These are phyloP conservation scores for Turritopsis rubra DNA, from an alignment of 30 jellyfish, hydroid and myxozoan genomes.

Conservation along the genomic window DNA sequence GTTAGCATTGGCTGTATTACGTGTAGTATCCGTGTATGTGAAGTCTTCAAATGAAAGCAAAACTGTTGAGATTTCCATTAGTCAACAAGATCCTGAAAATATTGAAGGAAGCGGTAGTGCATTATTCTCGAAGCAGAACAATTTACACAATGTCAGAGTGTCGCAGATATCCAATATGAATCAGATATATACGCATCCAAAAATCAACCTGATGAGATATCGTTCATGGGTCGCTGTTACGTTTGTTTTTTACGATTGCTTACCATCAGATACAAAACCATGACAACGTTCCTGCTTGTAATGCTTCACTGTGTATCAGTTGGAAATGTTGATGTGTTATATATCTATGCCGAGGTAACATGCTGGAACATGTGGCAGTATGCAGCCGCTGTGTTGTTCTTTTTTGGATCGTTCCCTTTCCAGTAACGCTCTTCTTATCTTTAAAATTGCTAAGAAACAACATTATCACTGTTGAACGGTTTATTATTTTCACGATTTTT, in stretches of 20 bases:
- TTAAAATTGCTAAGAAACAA: background rate
- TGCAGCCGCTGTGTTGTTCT: constrained; percentile 19
- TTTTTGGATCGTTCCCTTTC: constrained; percentile 24
- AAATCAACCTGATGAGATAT: background rate
- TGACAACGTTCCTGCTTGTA: constrained; percentile 5
- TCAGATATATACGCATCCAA: background rate
- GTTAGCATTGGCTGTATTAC: background rate
- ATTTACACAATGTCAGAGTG: background rate
- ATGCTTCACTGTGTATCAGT: constrained; percentile 22
- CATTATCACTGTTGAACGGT: constrained; percentile 4
- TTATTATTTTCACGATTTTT: constrained; percentile 7
- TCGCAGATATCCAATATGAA: background rate
- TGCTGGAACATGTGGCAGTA: constrained; percentile 39
- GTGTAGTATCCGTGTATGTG: background rate
- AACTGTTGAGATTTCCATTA: background rate
- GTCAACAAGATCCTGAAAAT: background rate
- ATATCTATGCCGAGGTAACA: constrained; percentile 31
- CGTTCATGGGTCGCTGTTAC: background rate
- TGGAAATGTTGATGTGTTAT: constrained; percentile 2
- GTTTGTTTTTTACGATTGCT: constrained; percentile 2
- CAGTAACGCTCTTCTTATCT: background rate
- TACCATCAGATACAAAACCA: constrained; percentile 8
- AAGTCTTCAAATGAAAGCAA: background rate
- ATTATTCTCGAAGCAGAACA: too few species aligned
- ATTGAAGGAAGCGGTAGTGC: too few species aligned